Evolutionary conservation across 1,140 invertebrate genomes (phyloP), one percentile per base, ranked within the genome.

Genomic region (Phymastichus coffea): DNA sequence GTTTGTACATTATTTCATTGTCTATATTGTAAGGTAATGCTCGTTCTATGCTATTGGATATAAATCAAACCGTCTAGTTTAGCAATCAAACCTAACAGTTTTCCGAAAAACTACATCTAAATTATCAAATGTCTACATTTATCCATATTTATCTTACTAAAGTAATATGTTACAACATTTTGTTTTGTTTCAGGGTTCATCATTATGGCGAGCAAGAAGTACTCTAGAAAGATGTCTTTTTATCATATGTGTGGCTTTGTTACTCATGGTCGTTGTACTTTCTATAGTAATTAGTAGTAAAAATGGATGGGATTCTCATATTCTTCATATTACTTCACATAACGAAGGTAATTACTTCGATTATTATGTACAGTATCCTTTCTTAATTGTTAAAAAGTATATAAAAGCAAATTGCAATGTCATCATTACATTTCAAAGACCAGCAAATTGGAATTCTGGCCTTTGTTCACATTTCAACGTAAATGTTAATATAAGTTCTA

Each of bases 231-330:
- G 82, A 74, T 78, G 80, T 14, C 77, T 88, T 6, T 67, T 87
- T 33, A 66, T 79, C 46, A 67, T 72, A 48, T 73, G 72, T 41
- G 78, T 81, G 57, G 78, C 81, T 17, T 73, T 89, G 0, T 73
- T 88, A n/a, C 78, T 89, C 57, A 80, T 89, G 57, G 84, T 88
- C 38, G 69, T 86, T 23, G 74, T 87, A 23, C 70, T 88, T 30
- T 80, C 83, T 3, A 69, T 75, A 54, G 60, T 74, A 8, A 71
- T 77, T 46, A 74, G 67, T 58, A 72, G 69, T 56, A 76, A 70
- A 68, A 70, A 69, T 49, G 64, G 67, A 6, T 78, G 75, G 77
- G 71, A 78, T 43, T 69, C 76, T 2, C 63, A 75, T 55, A 71
- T 79, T 46, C 70, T 80, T 22, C 79, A 79, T 40, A 71, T 80